These are phyloP conservation scores for Eulemur albifrons DNA, from an alignment of 2,797 vertebrate species.

Conservation along the genomic window DNA sequence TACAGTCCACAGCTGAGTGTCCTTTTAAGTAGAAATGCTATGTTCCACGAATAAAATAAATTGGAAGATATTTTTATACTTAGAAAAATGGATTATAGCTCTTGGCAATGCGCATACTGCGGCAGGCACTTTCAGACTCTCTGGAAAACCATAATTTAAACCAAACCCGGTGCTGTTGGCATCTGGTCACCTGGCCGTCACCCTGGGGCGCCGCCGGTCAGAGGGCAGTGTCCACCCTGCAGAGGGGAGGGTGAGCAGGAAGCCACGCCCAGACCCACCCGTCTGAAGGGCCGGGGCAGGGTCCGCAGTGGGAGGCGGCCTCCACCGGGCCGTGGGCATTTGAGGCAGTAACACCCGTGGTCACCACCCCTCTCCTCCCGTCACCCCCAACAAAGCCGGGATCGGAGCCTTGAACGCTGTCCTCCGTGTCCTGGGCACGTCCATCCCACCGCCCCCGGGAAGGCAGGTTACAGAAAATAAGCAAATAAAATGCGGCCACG, in stretches of 20 bases:
- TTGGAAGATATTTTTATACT: slow-evolving; percentile 80
- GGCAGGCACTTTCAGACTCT: slow-evolving; percentile 73
- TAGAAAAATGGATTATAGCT: slow-evolving; percentile 81
- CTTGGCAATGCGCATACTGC: slow-evolving; percentile 65
- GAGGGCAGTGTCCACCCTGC: no score
- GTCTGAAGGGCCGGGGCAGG: neutral
- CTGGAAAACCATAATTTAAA: slow-evolving; percentile 79
- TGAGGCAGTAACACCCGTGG: neutral
- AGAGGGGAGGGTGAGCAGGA: neutral
- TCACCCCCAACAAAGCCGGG: neutral
- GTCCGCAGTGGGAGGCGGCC: neutral
- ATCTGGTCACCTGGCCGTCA: neutral
- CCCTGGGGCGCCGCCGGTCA: neutral
- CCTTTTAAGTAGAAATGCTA: slow-evolving; percentile 78
- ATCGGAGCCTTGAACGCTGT: no score
- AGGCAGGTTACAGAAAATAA: neutral
- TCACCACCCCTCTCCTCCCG: neutral
- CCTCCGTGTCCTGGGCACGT: fast-evolving
- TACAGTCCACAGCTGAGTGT: neutral
- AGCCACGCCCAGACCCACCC: neutral
- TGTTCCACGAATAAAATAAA: slow-evolving; percentile 79
- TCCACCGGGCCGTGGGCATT: neutral
- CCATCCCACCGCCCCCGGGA: neutral
- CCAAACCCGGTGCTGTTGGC: slow-evolving; percentile 65
- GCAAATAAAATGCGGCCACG: neutral